Evolutionary conservation across 2,113 vertebrate species (phyloP).

Genomic region (Bucco capensis): DNA sequence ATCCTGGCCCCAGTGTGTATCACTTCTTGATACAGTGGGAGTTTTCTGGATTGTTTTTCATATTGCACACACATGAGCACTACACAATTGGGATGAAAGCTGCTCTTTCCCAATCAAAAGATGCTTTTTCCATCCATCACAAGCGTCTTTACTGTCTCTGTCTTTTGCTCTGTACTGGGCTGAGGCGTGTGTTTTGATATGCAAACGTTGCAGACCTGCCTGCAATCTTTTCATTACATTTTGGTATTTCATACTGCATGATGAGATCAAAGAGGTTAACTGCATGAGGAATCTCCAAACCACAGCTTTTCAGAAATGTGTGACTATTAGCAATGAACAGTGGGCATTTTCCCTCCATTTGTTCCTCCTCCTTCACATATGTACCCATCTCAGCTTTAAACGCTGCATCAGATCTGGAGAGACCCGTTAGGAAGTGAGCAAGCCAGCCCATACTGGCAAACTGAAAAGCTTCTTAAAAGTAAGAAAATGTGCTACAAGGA

Average conservation of each 20-base stretch:
- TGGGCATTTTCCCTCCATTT: not conserved
- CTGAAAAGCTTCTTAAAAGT: not conserved
- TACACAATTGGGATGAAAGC: not conserved
- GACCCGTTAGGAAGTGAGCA: not conserved
- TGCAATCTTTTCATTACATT: conserved; percentile 2
- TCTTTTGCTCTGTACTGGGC: not conserved
- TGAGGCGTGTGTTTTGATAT: not conserved
- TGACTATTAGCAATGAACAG: not conserved
- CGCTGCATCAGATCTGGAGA: not conserved
- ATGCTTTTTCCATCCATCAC: not conserved
- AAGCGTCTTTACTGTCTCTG: not conserved
- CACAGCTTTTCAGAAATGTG: not conserved
- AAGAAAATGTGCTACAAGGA: conserved; percentile 17
- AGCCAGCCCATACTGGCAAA: not conserved
- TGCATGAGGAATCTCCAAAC: not conserved
- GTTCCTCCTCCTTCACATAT: not conserved
- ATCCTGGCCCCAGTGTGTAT: not conserved
- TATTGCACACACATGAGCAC: not conserved
- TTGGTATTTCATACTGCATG: not conserved
- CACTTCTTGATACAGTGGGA: not conserved
- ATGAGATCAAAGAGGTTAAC: conserved; percentile 40
- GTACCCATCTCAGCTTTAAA: conserved; percentile 8
- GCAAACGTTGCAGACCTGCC: not conserved
- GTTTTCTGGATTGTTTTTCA: not conserved
- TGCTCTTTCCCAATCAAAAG: not conserved